Conservation (phyloP, 1,140 invertebrate genomes). For the Phocides pigmalion region DNA sequence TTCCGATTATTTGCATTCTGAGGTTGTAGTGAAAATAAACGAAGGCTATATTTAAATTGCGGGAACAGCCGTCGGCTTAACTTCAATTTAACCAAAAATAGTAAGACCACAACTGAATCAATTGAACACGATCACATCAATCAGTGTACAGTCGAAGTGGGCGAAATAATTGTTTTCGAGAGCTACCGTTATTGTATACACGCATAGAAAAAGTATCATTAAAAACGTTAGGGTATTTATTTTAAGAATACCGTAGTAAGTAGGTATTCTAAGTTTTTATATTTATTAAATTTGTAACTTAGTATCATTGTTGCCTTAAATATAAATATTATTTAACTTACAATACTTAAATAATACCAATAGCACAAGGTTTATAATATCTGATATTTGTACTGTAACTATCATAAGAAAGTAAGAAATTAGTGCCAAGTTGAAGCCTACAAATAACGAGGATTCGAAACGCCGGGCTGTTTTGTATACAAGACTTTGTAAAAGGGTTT, state of each 20-base stretch:
- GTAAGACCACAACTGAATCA: conserved; percentile 36
- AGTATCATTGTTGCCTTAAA: neutral
- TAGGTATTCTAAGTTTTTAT: too few species aligned
- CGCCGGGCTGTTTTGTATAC: neutral
- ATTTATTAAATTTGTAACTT: too few species aligned
- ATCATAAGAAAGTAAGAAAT: neutral
- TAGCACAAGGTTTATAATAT: neutral
- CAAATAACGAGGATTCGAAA: neutral
- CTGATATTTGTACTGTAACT: neutral
- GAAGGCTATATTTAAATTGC: conserved; percentile 16
- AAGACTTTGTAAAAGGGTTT: neutral
- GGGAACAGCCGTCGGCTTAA: neutral
- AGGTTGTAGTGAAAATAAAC: conserved; percentile 11
- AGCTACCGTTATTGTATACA: neutral
- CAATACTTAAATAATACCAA: neutral
- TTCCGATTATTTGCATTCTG: neutral
- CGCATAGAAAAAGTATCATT: too few species aligned
- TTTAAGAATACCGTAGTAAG: neutral
- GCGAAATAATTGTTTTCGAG: conserved; percentile 16
- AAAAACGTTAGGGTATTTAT: neutral
- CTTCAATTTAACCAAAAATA: conserved; percentile 26
- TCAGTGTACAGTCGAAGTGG: conserved; percentile 17
- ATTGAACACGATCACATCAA: conserved; percentile 36
- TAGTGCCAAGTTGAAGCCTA: neutral
- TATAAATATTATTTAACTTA: neutral